Base-by-base conservation (phyloP, 2,113 vertebrate species). In the Stigmatopora argus region DNA sequence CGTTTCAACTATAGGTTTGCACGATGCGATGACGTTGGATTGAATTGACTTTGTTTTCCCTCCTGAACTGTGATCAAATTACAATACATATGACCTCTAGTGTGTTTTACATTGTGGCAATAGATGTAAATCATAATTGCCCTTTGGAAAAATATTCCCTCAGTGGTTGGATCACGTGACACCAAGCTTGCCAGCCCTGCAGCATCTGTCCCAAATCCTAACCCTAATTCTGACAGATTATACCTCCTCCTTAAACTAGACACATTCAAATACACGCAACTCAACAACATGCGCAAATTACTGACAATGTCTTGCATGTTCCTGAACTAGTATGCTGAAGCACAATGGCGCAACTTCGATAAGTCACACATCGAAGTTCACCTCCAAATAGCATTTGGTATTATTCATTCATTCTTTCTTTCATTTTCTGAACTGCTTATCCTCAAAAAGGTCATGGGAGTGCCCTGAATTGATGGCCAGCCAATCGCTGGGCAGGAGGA, bases 221-320 rank as follows among this genome's bases (percentile, higher is more conserved):
- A 72, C 57, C 67, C 71, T 70, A 70, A 80, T 78, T 81, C 64
- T 57, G 62, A 72, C 71, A 77, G 73, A 88, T 84, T 84, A 83
- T 75, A 64, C 68, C 67, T 65, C 38, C 69, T 47, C 13, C 51
- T 73, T 63, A 70, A 81, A 75, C 64, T 61, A 44, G 64, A 73
- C 60, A 55, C 67, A 60, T 62, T 67, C 14, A n/a, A 59, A 66
- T n/a, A 45, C 70, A 66, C 23, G 34, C 69, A 68, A 60, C 60
- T 59, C 51, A 7, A 45, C 17, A 73, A 67, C 69, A 66, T 65
- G 58, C 65, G 71, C 26, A 47, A 3, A 19, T 17, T 10, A 0
- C 55, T 47, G 61, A 4, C 14, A 1, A 62, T 34, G 78, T 66
- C 85, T 78, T 67, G 62, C 69, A 76, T 65, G 60, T 72, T 69